Conservation (phyloP, 2,888 invertebrate species). For the Pristionchus japonicus region DNA sequence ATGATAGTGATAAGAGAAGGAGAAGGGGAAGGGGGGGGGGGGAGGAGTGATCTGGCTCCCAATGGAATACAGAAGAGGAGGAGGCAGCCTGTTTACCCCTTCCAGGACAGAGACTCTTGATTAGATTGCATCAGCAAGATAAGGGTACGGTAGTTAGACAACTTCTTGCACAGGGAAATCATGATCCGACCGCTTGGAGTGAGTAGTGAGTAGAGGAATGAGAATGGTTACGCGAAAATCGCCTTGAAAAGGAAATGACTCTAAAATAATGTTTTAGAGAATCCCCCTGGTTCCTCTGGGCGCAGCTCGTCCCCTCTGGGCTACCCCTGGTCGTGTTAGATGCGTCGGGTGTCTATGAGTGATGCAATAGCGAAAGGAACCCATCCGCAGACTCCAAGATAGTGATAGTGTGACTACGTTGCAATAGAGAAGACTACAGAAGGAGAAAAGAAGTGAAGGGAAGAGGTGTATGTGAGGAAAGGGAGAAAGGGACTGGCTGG, state of each 20-base stretch:
- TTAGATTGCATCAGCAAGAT: neutral
- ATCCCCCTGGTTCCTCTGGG: no score
- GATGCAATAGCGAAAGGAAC: neutral
- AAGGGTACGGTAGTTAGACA: neutral
- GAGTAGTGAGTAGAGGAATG: neutral
- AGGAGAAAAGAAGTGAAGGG: neutral
- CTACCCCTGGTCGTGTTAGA: no score
- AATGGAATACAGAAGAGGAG: neutral
- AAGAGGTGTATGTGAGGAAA: neutral
- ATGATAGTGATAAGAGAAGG: neutral
- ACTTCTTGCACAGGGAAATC: neutral
- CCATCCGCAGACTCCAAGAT: neutral
- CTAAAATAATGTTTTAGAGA: neutral
- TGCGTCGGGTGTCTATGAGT: neutral
- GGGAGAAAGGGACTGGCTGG: neutral
- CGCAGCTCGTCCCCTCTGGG: no score
- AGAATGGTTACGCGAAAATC: neutral
- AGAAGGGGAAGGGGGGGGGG: neutral
- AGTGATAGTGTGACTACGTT: neutral
- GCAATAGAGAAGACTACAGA: neutral
- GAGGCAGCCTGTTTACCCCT: neutral
- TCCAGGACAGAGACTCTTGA: neutral
- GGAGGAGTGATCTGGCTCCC: neutral
- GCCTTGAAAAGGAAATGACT: neutral
- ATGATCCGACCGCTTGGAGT: neutral